A percentile compares a stretch with the other conserved stretches of the same genome.
phyloP scores from a whole-genome alignment of 2,888 invertebrate genomes.

The Pteria penguin region DNA sequence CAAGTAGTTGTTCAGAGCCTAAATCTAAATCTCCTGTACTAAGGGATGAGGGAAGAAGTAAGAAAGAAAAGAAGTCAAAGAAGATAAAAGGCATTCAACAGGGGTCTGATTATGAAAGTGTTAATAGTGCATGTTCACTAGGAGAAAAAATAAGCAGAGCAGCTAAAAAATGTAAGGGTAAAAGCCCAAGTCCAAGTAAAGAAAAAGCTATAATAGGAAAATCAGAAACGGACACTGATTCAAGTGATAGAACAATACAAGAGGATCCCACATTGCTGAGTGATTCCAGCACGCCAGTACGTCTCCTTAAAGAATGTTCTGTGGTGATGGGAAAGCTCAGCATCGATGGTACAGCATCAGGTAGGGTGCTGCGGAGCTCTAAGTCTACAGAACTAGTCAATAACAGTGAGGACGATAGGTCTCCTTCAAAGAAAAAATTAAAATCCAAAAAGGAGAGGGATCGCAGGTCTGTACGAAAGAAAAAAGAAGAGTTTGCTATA shows the following conservation, averaged over 20 bases:
- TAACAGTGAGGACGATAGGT: conserved; percentile 22
- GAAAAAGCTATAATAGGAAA: background rate
- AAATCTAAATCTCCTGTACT: no score
- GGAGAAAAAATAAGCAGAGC: conserved; percentile 58
- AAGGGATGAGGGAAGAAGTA: background rate
- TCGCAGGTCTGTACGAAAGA: conserved; percentile 52
- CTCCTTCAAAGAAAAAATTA: conserved; percentile 53
- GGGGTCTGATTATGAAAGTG: conserved; percentile 53
- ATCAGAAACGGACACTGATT: conserved; percentile 24
- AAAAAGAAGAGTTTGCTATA: conserved; percentile 55
- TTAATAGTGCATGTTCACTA: conserved; percentile 56
- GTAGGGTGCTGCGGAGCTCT: background rate
- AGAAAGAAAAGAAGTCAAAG: conserved; percentile 14
- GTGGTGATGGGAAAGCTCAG: conserved; percentile 47
- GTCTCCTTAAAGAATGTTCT: conserved; percentile 45
- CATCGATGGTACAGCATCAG: conserved; percentile 7
- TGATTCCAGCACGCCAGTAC: conserved; percentile 26
- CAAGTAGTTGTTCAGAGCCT: no score
- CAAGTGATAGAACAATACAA: conserved; percentile 27
- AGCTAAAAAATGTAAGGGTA: conserved; percentile 18
- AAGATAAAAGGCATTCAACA: conserved; percentile 38
- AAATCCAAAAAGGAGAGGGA: conserved; percentile 63
- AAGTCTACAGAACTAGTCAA: background rate
- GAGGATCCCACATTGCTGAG: conserved; percentile 12
- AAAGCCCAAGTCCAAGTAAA: background rate